A percentile compares a stretch with the other conserved stretches of the same genome.
phyloP scores from a whole-genome alignment of 2,888 invertebrate species.

The Amblyteles armatorius region DNA sequence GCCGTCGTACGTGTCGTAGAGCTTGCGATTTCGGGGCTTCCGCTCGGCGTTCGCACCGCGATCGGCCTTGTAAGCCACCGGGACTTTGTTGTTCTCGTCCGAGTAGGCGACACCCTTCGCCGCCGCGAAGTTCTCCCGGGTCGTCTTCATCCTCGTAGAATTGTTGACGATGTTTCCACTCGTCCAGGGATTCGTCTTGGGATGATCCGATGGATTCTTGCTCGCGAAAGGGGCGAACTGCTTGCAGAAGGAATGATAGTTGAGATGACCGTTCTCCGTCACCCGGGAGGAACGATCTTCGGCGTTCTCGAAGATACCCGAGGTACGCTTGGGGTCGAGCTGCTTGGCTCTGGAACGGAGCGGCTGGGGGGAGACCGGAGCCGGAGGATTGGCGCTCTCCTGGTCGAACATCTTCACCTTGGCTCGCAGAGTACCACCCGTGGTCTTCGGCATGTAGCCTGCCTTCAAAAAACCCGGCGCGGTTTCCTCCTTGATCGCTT shows the following conservation, averaged over 20 bases:
- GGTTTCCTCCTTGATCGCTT: conserved; percentile 32
- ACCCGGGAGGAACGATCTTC: conserved; percentile 62
- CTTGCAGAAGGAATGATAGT: conserved; percentile 78
- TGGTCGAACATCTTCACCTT: conserved; percentile 79
- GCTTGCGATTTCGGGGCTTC: conserved; percentile 46
- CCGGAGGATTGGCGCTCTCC: conserved; percentile 33
- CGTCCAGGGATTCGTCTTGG: conserved; percentile 55
- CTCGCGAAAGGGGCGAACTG: conserved; percentile 72
- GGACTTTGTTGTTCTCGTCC: conserved; percentile 43
- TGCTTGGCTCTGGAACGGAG: conserved; percentile 67
- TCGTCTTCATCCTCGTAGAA: background rate
- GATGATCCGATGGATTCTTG: conserved; percentile 63
- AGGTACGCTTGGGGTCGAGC: conserved; percentile 24
- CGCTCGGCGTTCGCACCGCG: conserved; percentile 32
- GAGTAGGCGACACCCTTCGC: background rate
- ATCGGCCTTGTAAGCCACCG: conserved; percentile 40
- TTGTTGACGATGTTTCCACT: conserved; percentile 24
- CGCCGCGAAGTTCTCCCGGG: background rate
- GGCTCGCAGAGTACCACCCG: conserved; percentile 73
- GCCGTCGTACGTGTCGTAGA: conserved; percentile 54
- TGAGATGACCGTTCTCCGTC: conserved; percentile 74
- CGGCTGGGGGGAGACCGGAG: conserved; percentile 29
- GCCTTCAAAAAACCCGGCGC: conserved; percentile 70
- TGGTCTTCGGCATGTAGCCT: conserved; percentile 73
- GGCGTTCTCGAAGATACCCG: conserved; percentile 31